Base-by-base conservation (phyloP, 2,888 invertebrate species). In the Tipula lateralis region DNA sequence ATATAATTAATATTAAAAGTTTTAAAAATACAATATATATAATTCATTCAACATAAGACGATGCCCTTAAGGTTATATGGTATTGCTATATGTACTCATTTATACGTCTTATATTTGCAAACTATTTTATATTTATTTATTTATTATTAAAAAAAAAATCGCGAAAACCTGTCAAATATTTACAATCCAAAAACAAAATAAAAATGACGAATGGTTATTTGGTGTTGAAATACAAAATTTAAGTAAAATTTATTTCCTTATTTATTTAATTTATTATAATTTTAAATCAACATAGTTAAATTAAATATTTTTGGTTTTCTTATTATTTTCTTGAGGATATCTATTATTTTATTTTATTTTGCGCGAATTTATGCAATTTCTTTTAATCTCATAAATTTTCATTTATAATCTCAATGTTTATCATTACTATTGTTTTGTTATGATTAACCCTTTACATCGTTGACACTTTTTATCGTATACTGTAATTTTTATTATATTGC, bases 201-300 rank as follows among this genome's bases (percentile, higher is more conserved):
- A 66, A 66, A 66, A 66, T 66, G 66, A 66, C 66, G 24, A 66
- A 66, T 66, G 66, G 24, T 19, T 9, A 66, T 66, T 24, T 66
- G 24, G 66, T 66, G 24, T 66, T 66, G 66, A 24, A 66, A 66
- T 66, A 16, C 16, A 44, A 44, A 44, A 66, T 24, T 66, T 66
- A 66, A 66, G 66, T 66, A 66, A 66, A 66, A 66, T 66, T 66
- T 66, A 24, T 66, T 66, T 66, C 66, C 66, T 24, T 66, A 66
- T 66, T 66, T 66, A 66, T 66, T 66, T 66, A 24, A 66, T 66
- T 66, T 66, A 44, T 44, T 44, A 44, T 44, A 44, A 44, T 66
- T 66, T 24, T 66, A 9, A 66, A 24, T 66, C 24, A 24, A 9
- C 13, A n/a, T n/a, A 66, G 66, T 66, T 50, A 50, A 16, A 7